phyloP scores from a whole-genome alignment of 92 coral and sea anemone genomes.

The Palythoa grandis region DNA sequence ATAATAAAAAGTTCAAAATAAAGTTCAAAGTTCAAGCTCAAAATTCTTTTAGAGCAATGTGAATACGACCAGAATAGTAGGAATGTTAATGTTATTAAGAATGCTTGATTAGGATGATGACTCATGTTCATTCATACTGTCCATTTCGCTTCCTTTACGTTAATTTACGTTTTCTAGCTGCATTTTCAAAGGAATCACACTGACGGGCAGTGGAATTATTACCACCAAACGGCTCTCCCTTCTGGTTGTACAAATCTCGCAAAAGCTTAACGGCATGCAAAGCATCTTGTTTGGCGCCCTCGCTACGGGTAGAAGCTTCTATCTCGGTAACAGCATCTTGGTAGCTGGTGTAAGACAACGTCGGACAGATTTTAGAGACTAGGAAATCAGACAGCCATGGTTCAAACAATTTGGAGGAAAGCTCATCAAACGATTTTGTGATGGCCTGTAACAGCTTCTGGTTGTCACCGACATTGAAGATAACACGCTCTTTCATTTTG shows the following conservation, averaged over 20 bases:
- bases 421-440: background rate
- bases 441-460: background rate
- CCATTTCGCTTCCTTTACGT: too few relatives aligned
- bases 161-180: too few relatives aligned
- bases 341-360: background rate
- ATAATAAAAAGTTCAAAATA: too few relatives aligned
- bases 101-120: too few relatives aligned
- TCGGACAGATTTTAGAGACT: background rate
- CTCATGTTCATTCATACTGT: too few relatives aligned
- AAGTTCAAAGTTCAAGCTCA: too few relatives aligned
- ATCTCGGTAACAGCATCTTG: background rate
- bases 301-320: background rate
- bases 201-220: background rate
- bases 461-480: background rate
- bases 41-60: too few relatives aligned
- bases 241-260: background rate
- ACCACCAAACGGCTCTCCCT: constrained; percentile 12
- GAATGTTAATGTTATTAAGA: too few relatives aligned
- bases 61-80: too few relatives aligned
- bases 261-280: background rate
- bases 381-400: background rate
- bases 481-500: background rate
- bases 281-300: background rate
- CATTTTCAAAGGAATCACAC: too few relatives aligned
- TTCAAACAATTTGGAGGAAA: background rate